Evolutionary conservation across 2,797 vertebrate genomes (phyloP), one percentile per base, ranked within the genome.

Genomic region (Synanceia verrucosa): DNA sequence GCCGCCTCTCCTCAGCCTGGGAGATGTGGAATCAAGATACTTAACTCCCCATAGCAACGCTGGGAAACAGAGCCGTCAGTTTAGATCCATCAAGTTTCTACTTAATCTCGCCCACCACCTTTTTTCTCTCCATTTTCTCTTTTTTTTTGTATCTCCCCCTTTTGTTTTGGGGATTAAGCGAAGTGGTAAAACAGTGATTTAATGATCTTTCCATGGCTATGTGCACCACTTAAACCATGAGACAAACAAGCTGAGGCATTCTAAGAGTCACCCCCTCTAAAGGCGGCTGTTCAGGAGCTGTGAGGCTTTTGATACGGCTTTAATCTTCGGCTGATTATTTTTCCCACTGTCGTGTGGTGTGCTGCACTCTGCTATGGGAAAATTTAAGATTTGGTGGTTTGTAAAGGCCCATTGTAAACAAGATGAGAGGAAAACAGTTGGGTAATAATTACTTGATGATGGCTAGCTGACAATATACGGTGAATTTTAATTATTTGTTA

Each of bases 151-250:
- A 84, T 90, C 89, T 88, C 85, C 81, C 86, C 69, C 91, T 88
- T 92, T 93, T 91, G 92, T 92, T 88, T 80, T 37, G 66, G 86
- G 91, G 93, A 94, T 95, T 95, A 94, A 94, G 88, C 82, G 78
- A 91, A 94, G 92, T 94, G 92, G 94, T 94, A 94, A 94, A 94
- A 94, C 91, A 93, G 94, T 93, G 93, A 94, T 95, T 94, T 94
- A 94, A 94, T 94, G 93, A 94, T 94, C 92, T 93, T 93, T 94
- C 91, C 91, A 92, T 93, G 91, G 92, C 90, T 90, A 92, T 91
- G 85, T 89, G 91, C 90, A 81, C 88, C 86, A 92, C 91, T 94
- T 93, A 92, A 92, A 93, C 88, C 88, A 91, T 86, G 88, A 88
- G 89, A 92, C 90, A 93, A 93, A 94, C 92, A 92, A 89, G 87